Conservation (phyloP, 2,888 invertebrate genomes). For the Mamestra brassicae region DNA sequence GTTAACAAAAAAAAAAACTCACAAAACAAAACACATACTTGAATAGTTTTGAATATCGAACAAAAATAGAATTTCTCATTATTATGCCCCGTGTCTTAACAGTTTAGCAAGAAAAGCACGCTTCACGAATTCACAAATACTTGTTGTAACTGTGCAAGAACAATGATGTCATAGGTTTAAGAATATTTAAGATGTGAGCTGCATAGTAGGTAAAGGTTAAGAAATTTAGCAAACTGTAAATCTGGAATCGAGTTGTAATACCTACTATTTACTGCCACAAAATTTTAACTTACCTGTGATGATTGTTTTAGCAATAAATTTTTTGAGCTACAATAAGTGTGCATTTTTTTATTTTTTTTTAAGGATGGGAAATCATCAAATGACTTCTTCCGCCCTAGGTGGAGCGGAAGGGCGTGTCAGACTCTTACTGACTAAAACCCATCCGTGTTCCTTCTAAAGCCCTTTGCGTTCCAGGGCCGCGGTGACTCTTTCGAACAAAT, state of each 20-base stretch:
- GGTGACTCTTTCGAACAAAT: too few species aligned
- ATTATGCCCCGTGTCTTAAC: neutral
- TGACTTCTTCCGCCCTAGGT: too few species aligned
- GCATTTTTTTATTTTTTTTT: too few species aligned
- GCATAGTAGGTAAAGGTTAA: neutral
- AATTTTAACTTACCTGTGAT: neutral
- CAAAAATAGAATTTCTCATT: conserved; percentile 13
- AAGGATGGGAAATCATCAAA: too few species aligned
- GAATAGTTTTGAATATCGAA: conserved; percentile 5
- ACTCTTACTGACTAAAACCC: too few species aligned
- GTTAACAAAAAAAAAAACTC: too few species aligned
- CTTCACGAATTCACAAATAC: conserved; percentile 39
- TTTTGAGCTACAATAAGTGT: neutral
- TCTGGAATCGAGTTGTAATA: neutral
- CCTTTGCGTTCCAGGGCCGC: too few species aligned
- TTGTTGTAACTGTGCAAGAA: conserved; percentile 7
- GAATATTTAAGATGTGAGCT: neutral
- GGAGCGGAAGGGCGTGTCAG: too few species aligned
- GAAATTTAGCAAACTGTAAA: neutral
- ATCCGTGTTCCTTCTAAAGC: too few species aligned
- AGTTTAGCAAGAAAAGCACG: conserved; percentile 26
- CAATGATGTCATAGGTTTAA: conserved; percentile 44
- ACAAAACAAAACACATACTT: too few species aligned
- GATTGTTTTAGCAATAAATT: neutral
- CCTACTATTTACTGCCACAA: neutral